Percentiles rank a stretch among this genome's conserved stretches.
phyloP scores from a whole-genome alignment of 1,140 invertebrate genomes.

The Octopus sinensis region DNA sequence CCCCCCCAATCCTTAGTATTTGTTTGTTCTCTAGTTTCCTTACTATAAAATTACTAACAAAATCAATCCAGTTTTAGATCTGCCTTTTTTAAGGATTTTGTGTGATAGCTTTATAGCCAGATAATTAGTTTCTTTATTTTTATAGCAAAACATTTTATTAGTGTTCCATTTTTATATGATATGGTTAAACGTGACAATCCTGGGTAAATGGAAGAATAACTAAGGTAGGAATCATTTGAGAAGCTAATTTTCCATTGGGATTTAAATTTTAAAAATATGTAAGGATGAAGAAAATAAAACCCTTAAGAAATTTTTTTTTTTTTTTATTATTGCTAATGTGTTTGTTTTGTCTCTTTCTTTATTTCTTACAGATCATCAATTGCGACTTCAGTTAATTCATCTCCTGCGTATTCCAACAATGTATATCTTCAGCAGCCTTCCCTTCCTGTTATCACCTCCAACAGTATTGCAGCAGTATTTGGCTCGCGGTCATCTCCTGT shows the following conservation, averaged over 20 bases:
- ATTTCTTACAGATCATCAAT: background rate
- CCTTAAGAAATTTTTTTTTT: background rate
- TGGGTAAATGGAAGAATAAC: background rate
- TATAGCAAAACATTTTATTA: no score
- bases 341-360: background rate
- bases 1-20: no score
- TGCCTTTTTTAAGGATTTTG: no score
- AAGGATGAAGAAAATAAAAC: background rate
- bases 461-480: background rate
- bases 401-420: conserved; percentile 2
- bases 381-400: background rate
- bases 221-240: background rate
- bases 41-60: no score
- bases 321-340: background rate
- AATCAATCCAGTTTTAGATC: no score
- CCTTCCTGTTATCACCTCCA: conserved; percentile 7
- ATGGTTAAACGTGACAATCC: background rate
- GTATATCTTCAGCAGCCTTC: background rate
- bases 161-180: no score
- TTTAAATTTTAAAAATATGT: background rate
- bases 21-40: no score
- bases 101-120: no score
- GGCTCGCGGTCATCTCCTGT: conserved; percentile 6
- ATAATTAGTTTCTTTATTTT: no score
- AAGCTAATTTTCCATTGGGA: background rate